Conservation (phyloP, 2,797 vertebrate genomes). For the Sebastes cheni region DNA sequence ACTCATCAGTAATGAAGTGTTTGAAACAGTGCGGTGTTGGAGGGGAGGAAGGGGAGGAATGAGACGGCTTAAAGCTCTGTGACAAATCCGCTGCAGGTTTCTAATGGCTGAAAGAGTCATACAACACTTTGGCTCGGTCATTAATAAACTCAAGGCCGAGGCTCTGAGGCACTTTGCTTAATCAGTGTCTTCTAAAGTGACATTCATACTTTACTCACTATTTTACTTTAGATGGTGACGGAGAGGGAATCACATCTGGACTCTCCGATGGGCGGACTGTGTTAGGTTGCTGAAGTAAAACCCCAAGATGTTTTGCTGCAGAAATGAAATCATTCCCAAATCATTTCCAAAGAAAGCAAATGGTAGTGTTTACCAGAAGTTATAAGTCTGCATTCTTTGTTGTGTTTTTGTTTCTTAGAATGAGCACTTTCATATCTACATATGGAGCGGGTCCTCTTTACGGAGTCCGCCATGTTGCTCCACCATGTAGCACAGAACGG, state of each 20-base stretch:
- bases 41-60: slow-evolving; percentile 8
- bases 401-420: too few relatives aligned
- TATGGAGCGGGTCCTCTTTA: too few relatives aligned
- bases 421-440: too few relatives aligned
- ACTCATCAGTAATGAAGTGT: slow-evolving; percentile 80
- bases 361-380: neutral
- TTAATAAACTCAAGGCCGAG: slow-evolving; percentile 39
- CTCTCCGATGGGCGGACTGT: neutral
- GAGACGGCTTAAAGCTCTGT: slow-evolving; percentile 19
- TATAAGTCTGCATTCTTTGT: neutral
- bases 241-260: slow-evolving; percentile 45
- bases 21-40: slow-evolving; percentile 55
- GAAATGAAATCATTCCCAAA: neutral
- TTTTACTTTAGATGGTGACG: slow-evolving; percentile 12
- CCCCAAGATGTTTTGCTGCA: neutral
- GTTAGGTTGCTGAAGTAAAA: neutral
- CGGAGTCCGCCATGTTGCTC: too few relatives aligned
- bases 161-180: neutral
- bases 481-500: too few relatives aligned
- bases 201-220: neutral
- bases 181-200: slow-evolving; percentile 27
- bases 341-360: neutral
- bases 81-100: slow-evolving; percentile 48
- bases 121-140: slow-evolving; percentile 37
- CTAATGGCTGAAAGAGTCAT: slow-evolving; percentile 46